Conservation (phyloP, 2,888 invertebrate species). For the Leucoptera coffeella region DNA sequence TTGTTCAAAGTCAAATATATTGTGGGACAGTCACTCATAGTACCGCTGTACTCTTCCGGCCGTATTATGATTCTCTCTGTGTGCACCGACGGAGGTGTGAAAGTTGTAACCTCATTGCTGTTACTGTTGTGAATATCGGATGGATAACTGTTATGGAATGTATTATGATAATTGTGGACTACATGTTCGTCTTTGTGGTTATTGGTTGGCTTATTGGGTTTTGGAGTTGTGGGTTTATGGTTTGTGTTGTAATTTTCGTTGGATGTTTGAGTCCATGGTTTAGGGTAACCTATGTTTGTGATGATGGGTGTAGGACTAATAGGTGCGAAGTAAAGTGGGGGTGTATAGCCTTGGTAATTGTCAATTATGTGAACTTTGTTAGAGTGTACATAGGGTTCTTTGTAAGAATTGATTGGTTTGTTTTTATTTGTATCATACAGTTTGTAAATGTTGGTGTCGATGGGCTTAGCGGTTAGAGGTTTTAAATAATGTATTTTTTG, state of each 20-base stretch:
- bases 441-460: too few species aligned
- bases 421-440: slow-evolving; percentile 14
- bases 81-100: slow-evolving; percentile 26
- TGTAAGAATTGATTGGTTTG: slow-evolving; percentile 17
- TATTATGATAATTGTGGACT: slow-evolving; percentile 25
- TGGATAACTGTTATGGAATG: slow-evolving; percentile 14
- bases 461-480: too few species aligned
- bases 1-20: slow-evolving; percentile 50
- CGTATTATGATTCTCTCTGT: slow-evolving; percentile 41
- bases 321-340: slow-evolving; percentile 24
- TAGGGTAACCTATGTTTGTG: slow-evolving; percentile 37
- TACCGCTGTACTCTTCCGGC: slow-evolving; percentile 37
- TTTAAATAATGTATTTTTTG: too few species aligned
- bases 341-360: slow-evolving; percentile 11
- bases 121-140: too few species aligned
- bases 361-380: slow-evolving; percentile 23
- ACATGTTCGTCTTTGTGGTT: too few species aligned
- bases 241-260: slow-evolving; percentile 5
- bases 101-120: slow-evolving; percentile 31
- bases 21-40: slow-evolving; percentile 46
- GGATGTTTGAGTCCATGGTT: slow-evolving; percentile 16
- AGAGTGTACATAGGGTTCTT: slow-evolving; percentile 21
- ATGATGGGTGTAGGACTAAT: slow-evolving; percentile 30
- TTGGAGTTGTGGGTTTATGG: slow-evolving; percentile 18
- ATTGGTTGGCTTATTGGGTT: slow-evolving; percentile 11